Percentiles rank a stretch among this genome's conserved stretches.
phyloP scores from a whole-genome alignment of 1,140 invertebrate genomes.

The Lordiphosa clarofinis region DNA sequence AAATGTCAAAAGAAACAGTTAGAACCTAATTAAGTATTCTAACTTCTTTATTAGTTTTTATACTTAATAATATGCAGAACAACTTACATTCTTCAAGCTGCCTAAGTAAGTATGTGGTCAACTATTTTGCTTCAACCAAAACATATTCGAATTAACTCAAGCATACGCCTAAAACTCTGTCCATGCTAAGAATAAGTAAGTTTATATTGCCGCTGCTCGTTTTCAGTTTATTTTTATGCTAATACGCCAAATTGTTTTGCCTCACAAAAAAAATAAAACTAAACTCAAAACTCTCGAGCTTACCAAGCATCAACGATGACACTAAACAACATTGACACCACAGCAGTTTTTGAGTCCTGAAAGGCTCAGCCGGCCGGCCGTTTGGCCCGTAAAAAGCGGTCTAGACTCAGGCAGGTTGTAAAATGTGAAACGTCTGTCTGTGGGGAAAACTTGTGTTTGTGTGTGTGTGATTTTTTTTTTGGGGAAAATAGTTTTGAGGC shows the following conservation, averaged over 20 bases:
- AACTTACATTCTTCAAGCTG: not conserved
- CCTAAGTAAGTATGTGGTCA: not conserved
- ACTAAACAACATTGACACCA: constrained; percentile 73
- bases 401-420: constrained; percentile 63
- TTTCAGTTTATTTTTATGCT: constrained; percentile 51
- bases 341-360: constrained; percentile 27
- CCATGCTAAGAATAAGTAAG: constrained; percentile 1
- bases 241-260: constrained; percentile 35
- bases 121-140: not conserved
- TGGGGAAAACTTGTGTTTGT: constrained; percentile 29
- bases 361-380: too few relatives aligned
- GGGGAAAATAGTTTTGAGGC: constrained; percentile 38
- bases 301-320: constrained; percentile 45
- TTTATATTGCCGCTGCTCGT: constrained; percentile 10
- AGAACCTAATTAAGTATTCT: too few relatives aligned
- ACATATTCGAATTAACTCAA: constrained; percentile 2
- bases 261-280: constrained; percentile 17
- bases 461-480: constrained; percentile 13
- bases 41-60: too few relatives aligned
- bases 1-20: too few relatives aligned
- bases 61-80: not conserved
- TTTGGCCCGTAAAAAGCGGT: constrained; percentile 59
- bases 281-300: constrained; percentile 40
- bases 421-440: constrained; percentile 46
- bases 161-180: constrained; percentile 8